A percentile compares a stretch with the other conserved stretches of the same genome.
These are phyloP conservation scores for Callocephalon fimbriatum DNA, from an alignment of 2,113 vertebrate genomes.

Conservation along the genomic window DNA sequence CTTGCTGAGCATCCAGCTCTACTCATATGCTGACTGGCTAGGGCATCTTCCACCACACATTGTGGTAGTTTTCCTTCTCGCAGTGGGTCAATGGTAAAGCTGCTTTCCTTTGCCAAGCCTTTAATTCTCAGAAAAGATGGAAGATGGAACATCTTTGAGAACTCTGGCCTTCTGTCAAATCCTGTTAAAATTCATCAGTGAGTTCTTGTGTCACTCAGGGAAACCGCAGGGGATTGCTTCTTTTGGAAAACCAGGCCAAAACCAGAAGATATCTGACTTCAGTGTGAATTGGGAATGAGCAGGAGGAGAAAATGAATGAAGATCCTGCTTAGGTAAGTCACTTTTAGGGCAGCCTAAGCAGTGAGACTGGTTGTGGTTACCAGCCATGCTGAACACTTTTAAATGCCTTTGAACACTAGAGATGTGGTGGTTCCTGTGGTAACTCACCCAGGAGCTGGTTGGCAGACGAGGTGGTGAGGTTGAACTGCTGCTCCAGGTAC, in stretches of 20 bases:
- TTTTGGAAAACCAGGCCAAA: neutral
- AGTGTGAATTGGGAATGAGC: neutral
- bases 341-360: neutral
- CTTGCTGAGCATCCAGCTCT: neutral
- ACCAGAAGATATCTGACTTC: neutral
- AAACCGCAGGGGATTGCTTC: neutral
- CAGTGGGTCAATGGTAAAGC: neutral
- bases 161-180: neutral
- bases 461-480: constrained; percentile 95
- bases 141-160: neutral
- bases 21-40: neutral
- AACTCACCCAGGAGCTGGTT: constrained; percentile 95
- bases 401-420: rapidly evolving
- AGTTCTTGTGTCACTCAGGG: neutral
- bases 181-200: neutral
- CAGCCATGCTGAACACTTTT: rapidly evolving
- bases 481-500: constrained; percentile 98
- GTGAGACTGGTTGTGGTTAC: neutral
- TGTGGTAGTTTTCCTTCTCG: neutral
- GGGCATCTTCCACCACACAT: neutral
- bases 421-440: neutral
- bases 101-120: neutral
- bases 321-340: neutral
- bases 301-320: constrained; percentile 26
- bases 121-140: neutral